Percentiles rank a stretch among this genome's conserved stretches.
These are phyloP conservation scores for Onthophagus sagittarius DNA, from an alignment of 2,888 invertebrate genomes.

Conservation along the genomic window DNA sequence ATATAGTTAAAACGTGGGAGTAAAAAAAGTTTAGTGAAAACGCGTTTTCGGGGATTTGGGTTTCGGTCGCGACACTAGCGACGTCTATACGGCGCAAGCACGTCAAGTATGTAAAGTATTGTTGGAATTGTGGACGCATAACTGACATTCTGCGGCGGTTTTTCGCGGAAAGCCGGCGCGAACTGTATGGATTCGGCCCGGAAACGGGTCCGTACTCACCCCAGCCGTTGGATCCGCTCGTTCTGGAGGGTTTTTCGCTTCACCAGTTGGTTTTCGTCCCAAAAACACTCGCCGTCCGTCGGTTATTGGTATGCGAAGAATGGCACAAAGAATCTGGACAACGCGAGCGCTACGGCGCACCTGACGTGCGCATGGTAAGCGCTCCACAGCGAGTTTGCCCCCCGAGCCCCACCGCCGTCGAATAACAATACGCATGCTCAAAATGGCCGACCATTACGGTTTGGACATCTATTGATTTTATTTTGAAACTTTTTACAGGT, in stretches of 20 bases:
- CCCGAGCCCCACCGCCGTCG: slow-evolving; percentile 17
- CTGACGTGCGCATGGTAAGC: slow-evolving; percentile 74
- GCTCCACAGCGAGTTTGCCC: slow-evolving; percentile 54
- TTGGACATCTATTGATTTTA: too few species aligned
- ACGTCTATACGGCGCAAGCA: slow-evolving; percentile 47
- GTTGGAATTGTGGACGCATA: slow-evolving; percentile 71
- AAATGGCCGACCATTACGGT: too few species aligned
- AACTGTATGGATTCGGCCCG: slow-evolving; percentile 60
- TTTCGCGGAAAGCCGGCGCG: slow-evolving; percentile 57
- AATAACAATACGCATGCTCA: not conserved
- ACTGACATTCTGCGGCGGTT: slow-evolving; percentile 68
- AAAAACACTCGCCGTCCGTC: slow-evolving; percentile 70
- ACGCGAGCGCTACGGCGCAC: slow-evolving; percentile 84
- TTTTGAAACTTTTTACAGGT: too few species aligned
- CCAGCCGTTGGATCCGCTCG: slow-evolving; percentile 62
- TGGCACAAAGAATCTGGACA: slow-evolving; percentile 97
- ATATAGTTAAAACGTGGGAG: too few species aligned
- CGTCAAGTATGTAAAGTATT: slow-evolving; percentile 77
- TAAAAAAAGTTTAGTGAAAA: too few species aligned
- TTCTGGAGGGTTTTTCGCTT: slow-evolving; percentile 58
- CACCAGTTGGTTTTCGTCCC: slow-evolving; percentile 66
- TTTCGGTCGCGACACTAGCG: not conserved
- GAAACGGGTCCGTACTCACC: slow-evolving; percentile 66
- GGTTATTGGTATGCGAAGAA: slow-evolving; percentile 91
- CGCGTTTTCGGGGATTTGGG: too few species aligned